A percentile compares a stretch with the other conserved stretches of the same genome.
phyloP scores from a whole-genome alignment of 2,113 vertebrate species.

The Sphaerodactylus townsendi region DNA sequence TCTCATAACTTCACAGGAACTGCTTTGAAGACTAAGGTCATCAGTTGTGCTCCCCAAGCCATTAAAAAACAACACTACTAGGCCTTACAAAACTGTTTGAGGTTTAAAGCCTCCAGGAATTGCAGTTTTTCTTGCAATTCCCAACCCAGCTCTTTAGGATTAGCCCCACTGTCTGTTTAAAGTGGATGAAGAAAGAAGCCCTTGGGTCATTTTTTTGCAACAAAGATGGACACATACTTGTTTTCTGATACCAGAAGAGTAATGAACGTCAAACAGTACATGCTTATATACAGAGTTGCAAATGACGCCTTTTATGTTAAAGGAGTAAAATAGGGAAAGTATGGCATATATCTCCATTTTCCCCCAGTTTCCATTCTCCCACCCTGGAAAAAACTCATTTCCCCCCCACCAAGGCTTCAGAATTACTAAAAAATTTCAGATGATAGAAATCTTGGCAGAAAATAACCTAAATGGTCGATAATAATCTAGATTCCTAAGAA shows the following conservation, averaged over 20 bases:
- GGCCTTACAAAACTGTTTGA: neutral
- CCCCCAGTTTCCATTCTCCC: too few species aligned
- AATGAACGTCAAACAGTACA: neutral
- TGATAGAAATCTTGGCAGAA: too few species aligned
- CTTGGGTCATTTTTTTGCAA: rapidly evolving
- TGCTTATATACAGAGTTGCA: too few species aligned
- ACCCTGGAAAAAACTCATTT: too few species aligned
- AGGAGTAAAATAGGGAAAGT: too few species aligned
- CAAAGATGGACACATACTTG: neutral
- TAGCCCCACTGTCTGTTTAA: neutral
- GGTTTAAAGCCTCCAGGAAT: neutral
- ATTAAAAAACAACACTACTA: too few species aligned
- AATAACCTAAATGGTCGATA: neutral
- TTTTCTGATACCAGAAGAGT: neutral
- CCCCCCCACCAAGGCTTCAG: too few species aligned
- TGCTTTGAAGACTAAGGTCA: neutral
- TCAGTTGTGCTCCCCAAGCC: neutral
- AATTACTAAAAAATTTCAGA: neutral
- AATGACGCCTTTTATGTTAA: too few species aligned
- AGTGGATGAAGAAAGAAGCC: neutral
- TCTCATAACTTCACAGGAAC: neutral
- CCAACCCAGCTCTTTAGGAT: neutral
- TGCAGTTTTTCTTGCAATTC: neutral
- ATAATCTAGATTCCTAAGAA: neutral
- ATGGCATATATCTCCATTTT: too few species aligned